Base-by-base conservation (phyloP, 2,113 vertebrate species). In the Barbus barbus region DNA sequence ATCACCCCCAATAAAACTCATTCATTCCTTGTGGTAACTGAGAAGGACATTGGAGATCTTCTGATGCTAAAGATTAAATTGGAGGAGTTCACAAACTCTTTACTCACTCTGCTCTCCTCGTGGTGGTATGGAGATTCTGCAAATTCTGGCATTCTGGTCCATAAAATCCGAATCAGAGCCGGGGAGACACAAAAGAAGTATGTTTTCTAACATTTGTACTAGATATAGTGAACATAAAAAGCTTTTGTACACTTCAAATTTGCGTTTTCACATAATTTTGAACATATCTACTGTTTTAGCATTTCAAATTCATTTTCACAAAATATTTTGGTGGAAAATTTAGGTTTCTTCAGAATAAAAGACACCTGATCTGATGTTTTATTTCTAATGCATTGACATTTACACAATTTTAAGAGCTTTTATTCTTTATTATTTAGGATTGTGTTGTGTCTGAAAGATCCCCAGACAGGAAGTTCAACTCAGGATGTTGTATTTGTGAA, bases 131-230 rank as follows among this genome's bases (percentile, higher is more conserved):
- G 91, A 0, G 87, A 92, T 81, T 73, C 91, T 0, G 83, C 81
- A 20, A 28, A 83, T 9, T 24, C 72, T 4, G 48, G 87, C 72
- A 67, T 94, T 86, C 84, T 88, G 31, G 90, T 95, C 82, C 91
- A 93, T 79, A 95, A 92, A 86, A 91, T 95, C 71, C 90, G 92
- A 9, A 90, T 95, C 81, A 82, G 93, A 86, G 90, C 91, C 1
- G 94, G 94, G 16, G 94, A 95, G 89, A 94, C 91, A 0, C 94
- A 95, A 86, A 88, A 94, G 28, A 95, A 92, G 94, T 94, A 90
- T 63, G 92, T 85, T 6, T n/a, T 20, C 20, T 46, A 4, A 12
- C 69, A 22, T 71, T 11, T 72, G 7, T 56, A 13, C 61, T 33
- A 5, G 3, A 69, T 38, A 38, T 38, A 69, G 36, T 69, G 33